phyloP scores from a whole-genome alignment of 2,888 invertebrate species.

The Fabriciana adippe region DNA sequence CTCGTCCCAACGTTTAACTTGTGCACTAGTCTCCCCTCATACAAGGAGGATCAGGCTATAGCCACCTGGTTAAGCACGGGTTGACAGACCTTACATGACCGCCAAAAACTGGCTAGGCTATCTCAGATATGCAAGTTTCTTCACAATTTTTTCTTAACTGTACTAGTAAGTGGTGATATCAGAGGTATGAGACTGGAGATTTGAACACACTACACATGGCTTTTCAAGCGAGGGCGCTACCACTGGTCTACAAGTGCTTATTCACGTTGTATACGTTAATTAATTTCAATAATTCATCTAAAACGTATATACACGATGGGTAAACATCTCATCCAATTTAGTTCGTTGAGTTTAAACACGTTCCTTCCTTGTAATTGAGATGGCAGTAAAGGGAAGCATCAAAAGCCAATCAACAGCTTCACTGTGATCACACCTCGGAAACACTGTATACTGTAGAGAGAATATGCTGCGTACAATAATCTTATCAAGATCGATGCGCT shows the following conservation, averaged over 20 bases:
- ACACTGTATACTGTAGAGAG: conserved; percentile 10
- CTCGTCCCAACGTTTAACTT: too few relatives aligned
- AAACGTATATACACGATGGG: not conserved
- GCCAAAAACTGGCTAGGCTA: too few relatives aligned
- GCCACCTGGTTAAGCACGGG: too few relatives aligned
- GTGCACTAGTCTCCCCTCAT: too few relatives aligned
- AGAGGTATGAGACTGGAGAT: not conserved
- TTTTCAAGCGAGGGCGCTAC: not conserved
- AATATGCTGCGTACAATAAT: conserved; percentile 2
- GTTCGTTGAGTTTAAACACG: conserved; percentile 14
- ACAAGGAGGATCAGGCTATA: too few relatives aligned
- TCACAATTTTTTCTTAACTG: too few relatives aligned
- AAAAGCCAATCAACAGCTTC: conserved; percentile 37
- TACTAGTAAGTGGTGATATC: not conserved
- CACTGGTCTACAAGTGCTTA: not conserved
- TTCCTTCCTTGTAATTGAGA: conserved; percentile 31
- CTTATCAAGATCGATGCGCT: conserved; percentile 15
- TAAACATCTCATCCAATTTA: conserved; percentile 12
- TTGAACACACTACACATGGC: too few relatives aligned
- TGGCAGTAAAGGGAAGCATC: conserved; percentile 31
- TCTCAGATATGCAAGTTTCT: too few relatives aligned
- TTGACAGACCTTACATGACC: too few relatives aligned
- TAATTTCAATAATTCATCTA: not conserved
- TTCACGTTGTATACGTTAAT: too few relatives aligned
- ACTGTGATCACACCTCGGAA: conserved; percentile 8